These are phyloP conservation scores for Melierax canorus DNA, from an alignment of 2,113 vertebrate genomes.

Conservation along the genomic window DNA sequence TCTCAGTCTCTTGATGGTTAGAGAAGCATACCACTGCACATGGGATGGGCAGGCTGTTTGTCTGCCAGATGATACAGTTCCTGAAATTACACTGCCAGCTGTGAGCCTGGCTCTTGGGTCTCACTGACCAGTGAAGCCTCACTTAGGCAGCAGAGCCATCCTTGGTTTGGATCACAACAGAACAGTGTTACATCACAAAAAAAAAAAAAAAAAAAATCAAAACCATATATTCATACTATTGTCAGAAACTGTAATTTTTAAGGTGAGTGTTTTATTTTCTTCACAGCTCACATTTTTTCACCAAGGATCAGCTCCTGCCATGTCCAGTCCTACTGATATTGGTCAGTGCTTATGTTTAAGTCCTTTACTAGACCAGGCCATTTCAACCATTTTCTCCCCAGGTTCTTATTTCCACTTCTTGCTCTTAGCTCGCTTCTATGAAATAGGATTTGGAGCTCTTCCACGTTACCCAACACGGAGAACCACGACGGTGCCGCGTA, in stretches of 20 bases:
- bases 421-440: background rate
- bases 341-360: background rate
- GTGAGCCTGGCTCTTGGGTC: background rate
- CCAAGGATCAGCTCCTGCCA: background rate
- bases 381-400: background rate
- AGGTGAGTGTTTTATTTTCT: background rate
- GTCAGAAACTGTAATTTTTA: background rate
- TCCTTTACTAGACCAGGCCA: background rate
- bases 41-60: background rate
- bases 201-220: background rate
- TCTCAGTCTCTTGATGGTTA: background rate
- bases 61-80: background rate
- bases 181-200: background rate
- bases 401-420: background rate
- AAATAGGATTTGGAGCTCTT: background rate
- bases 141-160: background rate
- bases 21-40: too few relatives aligned
- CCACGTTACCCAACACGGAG: background rate
- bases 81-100: background rate
- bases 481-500: rapidly evolving
- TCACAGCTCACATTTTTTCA: background rate
- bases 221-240: background rate
- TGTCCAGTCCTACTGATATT: background rate
- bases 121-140: background rate
- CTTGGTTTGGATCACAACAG: background rate